Conservation (phyloP, 1,140 invertebrate genomes). For the Halyomorpha halys region DNA sequence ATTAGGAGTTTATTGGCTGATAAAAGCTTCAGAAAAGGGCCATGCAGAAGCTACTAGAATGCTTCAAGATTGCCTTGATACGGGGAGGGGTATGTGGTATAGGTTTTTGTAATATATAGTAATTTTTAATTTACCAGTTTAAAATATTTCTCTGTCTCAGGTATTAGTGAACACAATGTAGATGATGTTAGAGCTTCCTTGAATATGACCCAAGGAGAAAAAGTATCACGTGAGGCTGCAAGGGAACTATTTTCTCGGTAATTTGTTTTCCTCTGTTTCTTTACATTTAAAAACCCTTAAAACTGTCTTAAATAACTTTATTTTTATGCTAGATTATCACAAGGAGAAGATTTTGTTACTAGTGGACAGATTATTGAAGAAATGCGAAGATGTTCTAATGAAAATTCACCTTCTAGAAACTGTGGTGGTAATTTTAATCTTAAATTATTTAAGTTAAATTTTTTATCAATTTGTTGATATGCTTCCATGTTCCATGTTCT, state of each 20-base stretch:
- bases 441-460: too few relatives aligned
- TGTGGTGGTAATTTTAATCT: too few relatives aligned
- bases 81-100: constrained; percentile 45
- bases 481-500: too few relatives aligned
- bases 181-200: constrained; percentile 73
- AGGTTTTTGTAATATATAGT: not conserved
- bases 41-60: constrained; percentile 73
- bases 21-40: constrained; percentile 79
- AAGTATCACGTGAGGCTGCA: constrained; percentile 71
- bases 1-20: constrained; percentile 74
- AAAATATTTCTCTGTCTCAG: constrained; percentile 34
- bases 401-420: too few relatives aligned
- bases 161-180: constrained; percentile 69
- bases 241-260: constrained; percentile 71
- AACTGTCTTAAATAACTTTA: not conserved
- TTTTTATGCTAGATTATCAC: constrained; percentile 43
- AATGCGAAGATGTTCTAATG: constrained; percentile 23
- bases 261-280: constrained; percentile 21
- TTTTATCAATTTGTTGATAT: too few relatives aligned
- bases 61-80: constrained; percentile 63
- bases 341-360: constrained; percentile 75
- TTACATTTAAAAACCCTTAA: not conserved
- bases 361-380: constrained; percentile 51
- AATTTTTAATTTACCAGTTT: constrained; percentile 13
- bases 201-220: constrained; percentile 71